Evolutionary conservation across 2,888 invertebrate genomes (phyloP), one percentile per base, ranked within the genome.

Genomic region (Nomada lathburiana): DNA sequence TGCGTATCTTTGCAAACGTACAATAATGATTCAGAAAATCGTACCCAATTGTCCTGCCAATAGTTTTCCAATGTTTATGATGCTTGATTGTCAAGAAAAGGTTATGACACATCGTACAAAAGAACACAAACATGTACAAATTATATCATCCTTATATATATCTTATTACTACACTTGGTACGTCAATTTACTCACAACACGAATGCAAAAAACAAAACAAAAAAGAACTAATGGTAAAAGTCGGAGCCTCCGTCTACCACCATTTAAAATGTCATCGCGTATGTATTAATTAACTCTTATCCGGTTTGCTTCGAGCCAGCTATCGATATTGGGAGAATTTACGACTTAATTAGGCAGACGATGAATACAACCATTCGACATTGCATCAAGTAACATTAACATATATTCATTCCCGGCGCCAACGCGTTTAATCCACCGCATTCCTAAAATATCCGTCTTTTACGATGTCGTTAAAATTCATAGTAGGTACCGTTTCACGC

Each of bases 381-480:
- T 71, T 23, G 20, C 20, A 4, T 29, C 16, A n/a, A 13, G 29
- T 18, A 50, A 50, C 20, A 70, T 60, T 60, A 70, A 29, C 50
- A 18, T 13, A 68, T 18, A 18, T 29, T 53, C 20, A 10, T 64
- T 55, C 62, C 44, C 26, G 18, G 23, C 18, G 42, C n/a, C 60
- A 72, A 57, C 67, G 42, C 23, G 63, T 68, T 68, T 44, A 52
- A 68, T 29, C 42, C 36, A 42, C n/a, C 29, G 62, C 16, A 69
- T 65, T 69, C 69, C 63, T 36, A 60, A 70, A 74, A 80, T 79
- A 80, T 55, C 52, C 18, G 36, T 44, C 60, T 60, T 71, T 74
- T 74, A 77, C 29, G 36, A 29, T 29, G 52, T 65, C 60, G 20
- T 65, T 77, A 77, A 77, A 64, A 55, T 80, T 70, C 60, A 20